Percentiles rank a stretch among this genome's conserved stretches.
phyloP scores from a whole-genome alignment of 2,113 vertebrate species.

The Chaetura pelagica region DNA sequence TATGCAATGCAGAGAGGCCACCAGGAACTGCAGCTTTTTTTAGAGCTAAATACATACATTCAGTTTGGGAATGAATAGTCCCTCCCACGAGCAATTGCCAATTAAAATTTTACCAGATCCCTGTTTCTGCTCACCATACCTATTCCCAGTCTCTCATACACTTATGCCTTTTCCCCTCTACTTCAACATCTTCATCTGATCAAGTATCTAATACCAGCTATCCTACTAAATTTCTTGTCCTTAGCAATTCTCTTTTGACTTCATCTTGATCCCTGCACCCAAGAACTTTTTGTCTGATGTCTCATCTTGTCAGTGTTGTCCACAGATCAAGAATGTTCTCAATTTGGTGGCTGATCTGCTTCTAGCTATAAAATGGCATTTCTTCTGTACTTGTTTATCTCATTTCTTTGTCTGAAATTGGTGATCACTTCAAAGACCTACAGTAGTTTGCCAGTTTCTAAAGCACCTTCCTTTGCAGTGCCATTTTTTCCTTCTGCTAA shows the following conservation, averaged over 20 bases:
- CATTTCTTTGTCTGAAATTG: not conserved
- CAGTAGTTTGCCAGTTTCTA: not conserved
- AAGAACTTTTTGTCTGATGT: not conserved
- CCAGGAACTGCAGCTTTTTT: not conserved
- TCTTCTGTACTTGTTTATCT: not conserved
- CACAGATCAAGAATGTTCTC: not conserved
- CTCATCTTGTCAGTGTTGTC: not conserved
- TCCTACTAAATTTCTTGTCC: not conserved
- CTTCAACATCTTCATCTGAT: not conserved
- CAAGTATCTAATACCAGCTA: not conserved
- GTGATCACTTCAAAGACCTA: not conserved
- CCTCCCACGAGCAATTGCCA: not conserved
- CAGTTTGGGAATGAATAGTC: not conserved
- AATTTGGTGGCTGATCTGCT: not conserved
- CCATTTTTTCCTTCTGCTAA: not conserved
- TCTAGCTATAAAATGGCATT: not conserved
- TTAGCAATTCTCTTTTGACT: not conserved
- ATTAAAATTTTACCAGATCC: not conserved
- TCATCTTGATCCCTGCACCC: not conserved
- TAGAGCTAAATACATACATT: not conserved
- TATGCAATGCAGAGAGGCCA: not conserved
- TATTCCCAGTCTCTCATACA: not conserved
- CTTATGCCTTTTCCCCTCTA: not conserved
- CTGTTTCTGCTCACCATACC: not conserved
- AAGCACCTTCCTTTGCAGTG: not conserved